Conservation (phyloP, 1,140 invertebrate species). For the Teleogryllus occipitalis region DNA sequence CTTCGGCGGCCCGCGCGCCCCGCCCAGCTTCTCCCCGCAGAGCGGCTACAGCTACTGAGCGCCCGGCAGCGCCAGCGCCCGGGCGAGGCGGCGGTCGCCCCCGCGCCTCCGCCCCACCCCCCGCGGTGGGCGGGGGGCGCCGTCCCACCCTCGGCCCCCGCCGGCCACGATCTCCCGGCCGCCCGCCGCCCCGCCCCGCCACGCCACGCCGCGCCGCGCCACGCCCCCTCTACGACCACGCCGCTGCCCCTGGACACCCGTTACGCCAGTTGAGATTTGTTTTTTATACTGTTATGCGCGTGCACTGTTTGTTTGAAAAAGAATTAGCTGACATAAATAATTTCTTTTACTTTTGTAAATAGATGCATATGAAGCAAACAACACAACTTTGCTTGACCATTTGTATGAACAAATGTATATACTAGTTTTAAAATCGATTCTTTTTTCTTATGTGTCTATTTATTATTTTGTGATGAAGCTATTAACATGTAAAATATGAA, state of each 20-base stretch:
- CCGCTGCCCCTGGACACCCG: background rate
- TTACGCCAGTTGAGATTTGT: background rate
- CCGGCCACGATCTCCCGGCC: too few relatives aligned
- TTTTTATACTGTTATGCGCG: background rate
- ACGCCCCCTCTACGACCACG: too few relatives aligned
- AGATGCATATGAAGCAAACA: conserved; percentile 1
- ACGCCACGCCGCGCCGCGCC: too few relatives aligned
- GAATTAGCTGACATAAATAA: background rate
- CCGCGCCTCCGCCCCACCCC: too few relatives aligned
- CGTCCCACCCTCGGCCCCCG: too few relatives aligned
- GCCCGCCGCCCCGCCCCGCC: too few relatives aligned
- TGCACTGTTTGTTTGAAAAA: background rate
- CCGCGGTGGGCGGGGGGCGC: too few relatives aligned
- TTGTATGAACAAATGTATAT: conserved; percentile 2
- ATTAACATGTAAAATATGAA: background rate
- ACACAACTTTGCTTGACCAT: background rate
- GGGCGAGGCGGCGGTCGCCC: too few relatives aligned
- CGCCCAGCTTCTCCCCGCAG: background rate
- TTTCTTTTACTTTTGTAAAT: background rate
- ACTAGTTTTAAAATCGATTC: background rate
- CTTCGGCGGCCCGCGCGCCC: background rate
- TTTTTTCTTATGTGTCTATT: conserved; percentile 2
- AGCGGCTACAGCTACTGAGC: background rate
- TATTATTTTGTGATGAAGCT: background rate
- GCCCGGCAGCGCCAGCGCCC: too few relatives aligned